Conservation (phyloP, 2,797 vertebrate species). For the Lagorchestes hirsutus region DNA sequence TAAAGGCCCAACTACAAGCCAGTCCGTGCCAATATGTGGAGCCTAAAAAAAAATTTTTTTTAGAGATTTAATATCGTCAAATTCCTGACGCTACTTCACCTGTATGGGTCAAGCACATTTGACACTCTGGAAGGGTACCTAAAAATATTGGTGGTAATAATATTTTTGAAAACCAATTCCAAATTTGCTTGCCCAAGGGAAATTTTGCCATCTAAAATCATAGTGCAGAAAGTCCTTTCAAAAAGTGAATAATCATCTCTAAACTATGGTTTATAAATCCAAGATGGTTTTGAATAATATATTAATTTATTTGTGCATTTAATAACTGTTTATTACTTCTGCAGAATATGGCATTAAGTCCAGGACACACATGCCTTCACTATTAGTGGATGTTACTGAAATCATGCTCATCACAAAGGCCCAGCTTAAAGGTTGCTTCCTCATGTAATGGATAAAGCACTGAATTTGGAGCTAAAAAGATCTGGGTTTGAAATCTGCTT, state of each 20-base stretch:
- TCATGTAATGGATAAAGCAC: not conserved
- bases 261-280: not conserved
- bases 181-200: constrained; percentile 35
- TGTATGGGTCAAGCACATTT: constrained; percentile 75
- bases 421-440: not conserved
- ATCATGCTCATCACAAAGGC: not conserved
- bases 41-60: not conserved
- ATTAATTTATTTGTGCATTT: not conserved
- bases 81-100: constrained; percentile 57
- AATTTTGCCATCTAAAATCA: constrained; percentile 52
- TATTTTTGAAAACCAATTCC: constrained; percentile 69
- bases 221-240: not conserved
- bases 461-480: not conserved
- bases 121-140: constrained; percentile 67
- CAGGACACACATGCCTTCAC: not conserved
- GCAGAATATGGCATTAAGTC: not conserved
- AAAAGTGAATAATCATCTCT: not conserved
- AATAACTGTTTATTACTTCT: not conserved
- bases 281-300: not conserved
- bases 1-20: not conserved
- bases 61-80: constrained; percentile 8
- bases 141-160: constrained; percentile 66
- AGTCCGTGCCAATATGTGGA: constrained; percentile 4
- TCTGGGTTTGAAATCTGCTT: not conserved
- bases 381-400: not conserved